Conservation (phyloP, 2,113 vertebrate genomes). For the Chaetops frenatus region DNA sequence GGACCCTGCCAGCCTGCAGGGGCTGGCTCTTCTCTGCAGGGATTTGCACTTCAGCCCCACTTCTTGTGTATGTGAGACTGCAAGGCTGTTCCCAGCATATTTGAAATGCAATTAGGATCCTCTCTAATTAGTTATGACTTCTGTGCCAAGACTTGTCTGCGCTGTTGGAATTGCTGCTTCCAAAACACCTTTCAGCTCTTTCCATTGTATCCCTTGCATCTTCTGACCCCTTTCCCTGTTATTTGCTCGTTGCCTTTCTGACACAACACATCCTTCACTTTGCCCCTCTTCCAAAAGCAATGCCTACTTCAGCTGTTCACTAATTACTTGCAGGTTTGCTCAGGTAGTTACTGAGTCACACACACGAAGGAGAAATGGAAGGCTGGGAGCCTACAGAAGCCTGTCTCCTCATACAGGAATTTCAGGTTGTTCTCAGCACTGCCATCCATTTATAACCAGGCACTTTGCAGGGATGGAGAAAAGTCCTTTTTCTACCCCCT, state of each 20-base stretch:
- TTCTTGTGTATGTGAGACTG: not conserved
- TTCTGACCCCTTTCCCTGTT: not conserved
- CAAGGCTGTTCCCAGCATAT: not conserved
- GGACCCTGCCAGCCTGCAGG: not conserved
- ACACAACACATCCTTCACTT: not conserved
- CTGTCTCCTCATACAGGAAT: not conserved
- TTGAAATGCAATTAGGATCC: not conserved
- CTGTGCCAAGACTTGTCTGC: not conserved
- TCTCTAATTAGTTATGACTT: not conserved
- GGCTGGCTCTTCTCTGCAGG: not conserved
- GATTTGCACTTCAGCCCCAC: not conserved
- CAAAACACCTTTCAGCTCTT: not conserved
- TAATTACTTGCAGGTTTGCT: not conserved
- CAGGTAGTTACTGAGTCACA: not conserved
- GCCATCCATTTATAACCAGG: conserved; percentile 26
- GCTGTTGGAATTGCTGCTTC: not conserved
- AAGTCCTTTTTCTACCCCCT: not conserved
- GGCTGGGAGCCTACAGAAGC: not conserved
- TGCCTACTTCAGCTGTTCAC: not conserved
- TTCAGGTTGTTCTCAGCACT: not conserved
- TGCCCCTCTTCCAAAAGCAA: not conserved
- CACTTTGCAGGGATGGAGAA: conserved; percentile 2
- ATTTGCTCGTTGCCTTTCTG: not conserved
- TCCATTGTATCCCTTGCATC: not conserved
- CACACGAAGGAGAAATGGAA: not conserved